Evolutionary conservation across 2,113 vertebrate species (phyloP).

Genomic region (cattle (Bos taurus)): DNA sequence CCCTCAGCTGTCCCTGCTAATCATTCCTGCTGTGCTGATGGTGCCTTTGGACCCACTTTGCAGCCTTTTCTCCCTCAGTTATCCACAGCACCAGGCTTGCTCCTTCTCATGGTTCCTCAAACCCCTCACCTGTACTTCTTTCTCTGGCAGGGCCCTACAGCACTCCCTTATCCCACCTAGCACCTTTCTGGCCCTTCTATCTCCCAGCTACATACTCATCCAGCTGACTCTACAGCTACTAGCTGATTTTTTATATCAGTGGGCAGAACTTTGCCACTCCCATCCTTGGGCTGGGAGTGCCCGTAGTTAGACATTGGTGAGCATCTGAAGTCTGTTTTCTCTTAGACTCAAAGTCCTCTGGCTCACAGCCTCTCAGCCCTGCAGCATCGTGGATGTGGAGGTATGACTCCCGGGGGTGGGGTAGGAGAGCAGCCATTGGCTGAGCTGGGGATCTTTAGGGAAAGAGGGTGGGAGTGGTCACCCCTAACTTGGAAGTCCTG

Average conservation of each 20-base stretch:
- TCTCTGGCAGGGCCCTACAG: not conserved
- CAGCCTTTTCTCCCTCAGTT: not conserved
- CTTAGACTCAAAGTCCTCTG: conserved; percentile 81
- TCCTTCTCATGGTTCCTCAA: not conserved
- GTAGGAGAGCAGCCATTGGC: not conserved
- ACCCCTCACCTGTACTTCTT: not conserved
- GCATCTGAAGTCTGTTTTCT: not conserved
- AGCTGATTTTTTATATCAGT: not conserved
- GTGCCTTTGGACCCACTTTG: not conserved
- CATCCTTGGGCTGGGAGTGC: not conserved
- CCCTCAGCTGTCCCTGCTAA: not conserved
- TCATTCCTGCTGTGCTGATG: not conserved
- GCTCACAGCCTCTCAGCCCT: conserved; percentile 87
- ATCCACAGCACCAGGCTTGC: not conserved
- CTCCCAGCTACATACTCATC: not conserved
- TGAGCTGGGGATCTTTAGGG: not conserved
- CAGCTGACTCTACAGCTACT: not conserved
- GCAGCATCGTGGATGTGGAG: conserved; percentile 88
- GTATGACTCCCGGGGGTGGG: conserved; percentile 61
- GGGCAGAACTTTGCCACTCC: not conserved
- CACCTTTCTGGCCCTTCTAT: not conserved
- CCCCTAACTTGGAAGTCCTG: not conserved
- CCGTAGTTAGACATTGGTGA: not conserved
- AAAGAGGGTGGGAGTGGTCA: not conserved
- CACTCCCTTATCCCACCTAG: not conserved